Evolutionary conservation across 2,113 vertebrate species (phyloP).

Genomic region (Eudorcas thomsonii): DNA sequence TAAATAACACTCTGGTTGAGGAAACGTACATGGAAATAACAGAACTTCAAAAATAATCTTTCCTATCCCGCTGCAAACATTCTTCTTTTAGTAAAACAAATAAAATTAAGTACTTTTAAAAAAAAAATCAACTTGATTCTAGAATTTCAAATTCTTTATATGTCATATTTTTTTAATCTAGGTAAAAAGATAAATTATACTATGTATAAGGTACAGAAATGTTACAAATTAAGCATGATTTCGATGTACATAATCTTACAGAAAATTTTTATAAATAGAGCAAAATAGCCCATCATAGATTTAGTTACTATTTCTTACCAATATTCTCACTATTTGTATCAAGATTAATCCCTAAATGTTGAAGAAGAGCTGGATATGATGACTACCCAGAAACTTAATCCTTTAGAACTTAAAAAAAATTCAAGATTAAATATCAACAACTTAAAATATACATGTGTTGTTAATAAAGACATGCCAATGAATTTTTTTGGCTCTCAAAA

Average conservation of each 20-base stretch:
- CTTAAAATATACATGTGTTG: neutral
- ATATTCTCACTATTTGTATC: neutral
- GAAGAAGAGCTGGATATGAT: neutral
- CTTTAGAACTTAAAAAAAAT: neutral
- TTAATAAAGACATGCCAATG: neutral
- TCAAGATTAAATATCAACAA: neutral
- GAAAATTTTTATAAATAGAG: neutral
- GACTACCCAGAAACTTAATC: neutral
- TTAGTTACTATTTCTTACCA: neutral
- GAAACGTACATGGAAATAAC: neutral
- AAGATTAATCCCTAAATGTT: neutral
- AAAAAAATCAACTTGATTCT: neutral
- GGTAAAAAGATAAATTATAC: neutral
- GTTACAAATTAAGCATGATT: neutral
- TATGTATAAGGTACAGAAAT: constrained; percentile 17
- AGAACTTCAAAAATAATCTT: constrained; percentile 2
- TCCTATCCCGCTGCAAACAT: neutral
- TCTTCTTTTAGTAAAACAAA: neutral
- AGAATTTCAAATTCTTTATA: neutral
- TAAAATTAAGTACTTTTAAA: neutral
- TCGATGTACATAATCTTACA: neutral
- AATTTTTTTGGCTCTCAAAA: neutral
- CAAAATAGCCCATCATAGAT: neutral
- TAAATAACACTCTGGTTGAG: neutral
- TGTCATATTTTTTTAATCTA: neutral